Evolutionary conservation across 2,797 vertebrate species (phyloP), one percentile per base, ranked within the genome.

Genomic region (Adrianichthys oophorus): DNA sequence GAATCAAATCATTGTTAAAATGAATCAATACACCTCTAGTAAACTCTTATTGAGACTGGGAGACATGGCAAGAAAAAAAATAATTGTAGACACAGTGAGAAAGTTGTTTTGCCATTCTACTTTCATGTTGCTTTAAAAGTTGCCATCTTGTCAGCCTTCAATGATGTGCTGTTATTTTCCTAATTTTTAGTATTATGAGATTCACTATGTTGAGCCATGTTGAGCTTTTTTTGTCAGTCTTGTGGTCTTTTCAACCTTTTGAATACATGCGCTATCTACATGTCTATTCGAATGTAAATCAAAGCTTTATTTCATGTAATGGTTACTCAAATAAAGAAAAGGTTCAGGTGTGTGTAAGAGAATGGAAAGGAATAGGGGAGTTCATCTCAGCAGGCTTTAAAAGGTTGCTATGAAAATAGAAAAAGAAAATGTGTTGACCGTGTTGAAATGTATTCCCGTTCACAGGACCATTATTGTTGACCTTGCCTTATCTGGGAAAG

Each of bases 401-500:
- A 81, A 80, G 77, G 70, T 74, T 84, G 50, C 69, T 68, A 59
- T 79, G 77, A 65, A 66, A 50, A 72, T 75, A 71, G 63, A 68
- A 32, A 37, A 37, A 12, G 32, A 37, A 37, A 37, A 37, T 37
- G 83, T 24, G 61, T 15, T 64, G 74, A 56, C 73, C 71, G 83
- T 75, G 83, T 85, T 1, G 63, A 89, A 87, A 90, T 92, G 91
- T 92, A 92, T 93, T 92, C 88, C 88, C 86, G 92, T 91, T 91
- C 89, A 85, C 82, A 87, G 82, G 86, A 90, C 87, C 86, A 91
- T 92, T 92, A 92, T 90, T 85, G 90, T 91, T 92, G 91, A 92
- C 91, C 90, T 92, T 92, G 89, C 82, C 83, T 86, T 91, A 88
- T 85, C 83, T 70, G 72, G 80, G 85, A 91, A 91, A 90, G 89